Conservation (phyloP, 2,113 vertebrate genomes). For the Nicator chloris region DNA sequence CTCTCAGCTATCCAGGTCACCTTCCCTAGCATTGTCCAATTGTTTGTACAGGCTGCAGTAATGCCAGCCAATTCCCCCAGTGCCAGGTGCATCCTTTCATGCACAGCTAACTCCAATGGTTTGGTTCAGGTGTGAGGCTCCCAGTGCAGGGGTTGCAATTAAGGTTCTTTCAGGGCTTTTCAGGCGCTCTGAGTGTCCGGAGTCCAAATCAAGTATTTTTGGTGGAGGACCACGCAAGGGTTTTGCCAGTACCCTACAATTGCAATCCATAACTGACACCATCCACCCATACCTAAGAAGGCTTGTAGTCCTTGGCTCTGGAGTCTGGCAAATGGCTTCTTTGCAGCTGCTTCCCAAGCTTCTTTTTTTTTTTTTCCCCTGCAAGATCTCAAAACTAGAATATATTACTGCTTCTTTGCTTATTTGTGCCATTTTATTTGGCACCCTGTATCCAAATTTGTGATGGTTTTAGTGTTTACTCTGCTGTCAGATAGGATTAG, state of each 20-base stretch:
- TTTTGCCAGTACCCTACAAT: neutral
- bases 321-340: neutral
- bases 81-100: neutral
- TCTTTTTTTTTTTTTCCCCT: neutral
- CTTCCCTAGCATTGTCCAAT: neutral
- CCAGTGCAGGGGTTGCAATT: neutral
- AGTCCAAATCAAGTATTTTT: neutral
- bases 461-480: too few relatives aligned
- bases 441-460: neutral
- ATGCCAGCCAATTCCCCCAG: neutral
- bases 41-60: neutral
- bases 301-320: neutral
- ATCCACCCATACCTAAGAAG: neutral
- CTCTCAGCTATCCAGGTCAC: neutral
- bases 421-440: neutral
- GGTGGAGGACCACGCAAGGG: neutral
- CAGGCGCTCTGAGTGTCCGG: neutral
- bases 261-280: neutral
- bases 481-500: too few relatives aligned
- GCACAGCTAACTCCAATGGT: neutral
- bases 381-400: neutral
- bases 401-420: neutral
- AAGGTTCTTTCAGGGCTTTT: neutral
- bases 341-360: neutral
- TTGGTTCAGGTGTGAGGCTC: neutral